These are phyloP conservation scores for Holothuria scabra DNA, from an alignment of 53 echinoderm and acorn worm genomes.

Conservation along the genomic window DNA sequence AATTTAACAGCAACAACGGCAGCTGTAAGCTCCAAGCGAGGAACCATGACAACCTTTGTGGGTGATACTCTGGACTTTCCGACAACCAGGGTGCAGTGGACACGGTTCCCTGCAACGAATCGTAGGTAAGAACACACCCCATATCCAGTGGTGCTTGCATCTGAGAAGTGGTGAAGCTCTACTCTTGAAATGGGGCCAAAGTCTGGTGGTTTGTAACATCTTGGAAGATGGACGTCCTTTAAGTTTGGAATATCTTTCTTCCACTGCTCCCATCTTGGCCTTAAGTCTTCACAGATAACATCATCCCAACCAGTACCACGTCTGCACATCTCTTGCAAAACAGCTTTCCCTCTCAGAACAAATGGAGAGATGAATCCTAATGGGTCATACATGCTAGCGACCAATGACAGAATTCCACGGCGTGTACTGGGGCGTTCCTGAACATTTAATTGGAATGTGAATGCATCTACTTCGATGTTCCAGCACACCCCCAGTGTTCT, in stretches of 20 bases:
- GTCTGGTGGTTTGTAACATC: too few species aligned
- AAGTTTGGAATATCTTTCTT: constrained; percentile 33
- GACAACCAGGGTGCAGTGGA: too few species aligned
- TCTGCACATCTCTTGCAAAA: too few species aligned
- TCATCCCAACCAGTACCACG: too few species aligned
- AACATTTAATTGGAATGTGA: constrained; percentile 40
- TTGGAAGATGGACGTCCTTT: constrained; percentile 38
- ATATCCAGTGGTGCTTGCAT: constrained; percentile 71
- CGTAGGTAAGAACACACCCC: constrained; percentile 38
- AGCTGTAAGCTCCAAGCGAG: too few species aligned
- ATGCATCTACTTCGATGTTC: constrained; percentile 60
- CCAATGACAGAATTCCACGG: constrained; percentile 53
- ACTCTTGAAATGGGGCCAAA: constrained; percentile 47
- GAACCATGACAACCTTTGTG: constrained; percentile 44
- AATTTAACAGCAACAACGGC: constrained; percentile 40
- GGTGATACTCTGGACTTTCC: constrained; percentile 59
- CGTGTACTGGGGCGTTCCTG: constrained; percentile 16
- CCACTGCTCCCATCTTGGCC: too few species aligned
- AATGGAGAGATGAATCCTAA: constrained; percentile 7
- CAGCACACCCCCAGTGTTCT: constrained; percentile 69
- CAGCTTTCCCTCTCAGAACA: too few species aligned
- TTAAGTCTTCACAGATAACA: too few species aligned
- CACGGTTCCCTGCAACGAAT: constrained; percentile 38
- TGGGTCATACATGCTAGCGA: constrained; percentile 65
- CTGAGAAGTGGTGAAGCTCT: constrained; percentile 73